Evolutionary conservation across 1,140 invertebrate species (phyloP).

Genomic region (Pomacea maculata): DNA sequence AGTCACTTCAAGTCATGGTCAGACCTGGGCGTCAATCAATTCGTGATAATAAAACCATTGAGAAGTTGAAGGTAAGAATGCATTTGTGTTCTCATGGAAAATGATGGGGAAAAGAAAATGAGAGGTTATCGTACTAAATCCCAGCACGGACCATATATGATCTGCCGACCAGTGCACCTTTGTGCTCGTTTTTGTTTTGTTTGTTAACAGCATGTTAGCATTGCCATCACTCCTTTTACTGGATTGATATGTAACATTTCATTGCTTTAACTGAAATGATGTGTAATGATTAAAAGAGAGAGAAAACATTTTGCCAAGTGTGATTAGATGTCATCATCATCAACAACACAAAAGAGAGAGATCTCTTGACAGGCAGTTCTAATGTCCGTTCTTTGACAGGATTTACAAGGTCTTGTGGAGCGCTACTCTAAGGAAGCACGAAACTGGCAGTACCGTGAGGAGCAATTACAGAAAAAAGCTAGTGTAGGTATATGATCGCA

Average conservation of each 20-base stretch:
- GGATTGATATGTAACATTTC: too few relatives aligned
- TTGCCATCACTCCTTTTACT: too few relatives aligned
- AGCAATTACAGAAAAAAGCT: conserved; percentile 63
- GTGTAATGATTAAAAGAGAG: too few relatives aligned
- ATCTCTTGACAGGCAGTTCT: background rate
- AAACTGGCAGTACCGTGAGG: conserved; percentile 41
- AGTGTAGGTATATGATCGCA: conserved; percentile 22
- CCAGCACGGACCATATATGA: conserved; percentile 33
- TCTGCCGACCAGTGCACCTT: too few relatives aligned
- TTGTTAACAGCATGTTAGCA: too few relatives aligned
- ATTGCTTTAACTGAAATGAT: too few relatives aligned
- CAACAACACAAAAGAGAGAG: too few relatives aligned
- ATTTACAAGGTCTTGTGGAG: conserved; percentile 68
- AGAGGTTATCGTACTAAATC: conserved; percentile 42
- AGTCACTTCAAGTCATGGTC: conserved; percentile 43
- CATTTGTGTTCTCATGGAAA: background rate
- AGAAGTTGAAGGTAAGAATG: conserved; percentile 40
- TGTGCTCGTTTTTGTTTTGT: too few relatives aligned
- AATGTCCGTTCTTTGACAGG: conserved; percentile 40
- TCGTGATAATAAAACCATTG: conserved; percentile 35
- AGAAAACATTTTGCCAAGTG: too few relatives aligned
- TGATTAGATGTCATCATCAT: too few relatives aligned
- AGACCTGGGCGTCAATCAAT: conserved; percentile 36
- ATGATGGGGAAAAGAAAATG: conserved; percentile 69
- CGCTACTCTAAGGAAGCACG: conserved; percentile 40